Evolutionary conservation across 1,140 invertebrate species (phyloP).

Genomic region (Drosophila persimilis): DNA sequence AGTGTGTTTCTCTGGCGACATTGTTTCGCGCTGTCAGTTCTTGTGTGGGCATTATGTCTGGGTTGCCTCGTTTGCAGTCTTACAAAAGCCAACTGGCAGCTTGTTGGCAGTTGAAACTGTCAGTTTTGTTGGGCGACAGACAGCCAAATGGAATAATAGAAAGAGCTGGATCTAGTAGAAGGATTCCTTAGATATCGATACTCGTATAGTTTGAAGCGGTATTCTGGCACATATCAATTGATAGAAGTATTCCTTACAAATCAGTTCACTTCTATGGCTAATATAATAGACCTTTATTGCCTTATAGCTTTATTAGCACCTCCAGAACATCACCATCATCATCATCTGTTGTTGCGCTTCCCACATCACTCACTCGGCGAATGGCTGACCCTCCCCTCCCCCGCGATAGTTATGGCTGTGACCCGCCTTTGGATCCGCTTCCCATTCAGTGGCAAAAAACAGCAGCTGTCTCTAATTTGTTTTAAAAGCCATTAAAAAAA

Average conservation of each 20-base stretch:
- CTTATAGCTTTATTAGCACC: neutral
- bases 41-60: conserved; percentile 59
- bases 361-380: conserved; percentile 54
- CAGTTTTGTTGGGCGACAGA: conserved; percentile 32
- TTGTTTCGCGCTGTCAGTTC: conserved; percentile 47
- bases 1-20: conserved; percentile 66
- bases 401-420: conserved; percentile 25
- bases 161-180: neutral
- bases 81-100: conserved; percentile 54
- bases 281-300: no score
- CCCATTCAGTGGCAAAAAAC: conserved; percentile 47
- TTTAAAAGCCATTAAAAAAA: conserved; percentile 69
- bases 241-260: no score
- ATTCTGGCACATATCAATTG: neutral
- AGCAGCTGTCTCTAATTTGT: conserved; percentile 74
- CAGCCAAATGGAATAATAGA: conserved; percentile 19
- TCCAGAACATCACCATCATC: conserved; percentile 34
- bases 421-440: conserved; percentile 41
- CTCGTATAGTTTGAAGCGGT: no score
- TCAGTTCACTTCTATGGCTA: conserved; percentile 4
- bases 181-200: neutral
- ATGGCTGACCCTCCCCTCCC: conserved; percentile 39
- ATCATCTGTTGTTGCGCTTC: conserved; percentile 23
- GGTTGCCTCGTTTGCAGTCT: conserved; percentile 72
- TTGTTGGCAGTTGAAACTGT: conserved; percentile 33